A percentile compares a stretch with the other conserved stretches of the same genome.
Evolutionary conservation across 2,888 invertebrate genomes (phyloP).

Genomic region (Microplitis deprimator): DNA sequence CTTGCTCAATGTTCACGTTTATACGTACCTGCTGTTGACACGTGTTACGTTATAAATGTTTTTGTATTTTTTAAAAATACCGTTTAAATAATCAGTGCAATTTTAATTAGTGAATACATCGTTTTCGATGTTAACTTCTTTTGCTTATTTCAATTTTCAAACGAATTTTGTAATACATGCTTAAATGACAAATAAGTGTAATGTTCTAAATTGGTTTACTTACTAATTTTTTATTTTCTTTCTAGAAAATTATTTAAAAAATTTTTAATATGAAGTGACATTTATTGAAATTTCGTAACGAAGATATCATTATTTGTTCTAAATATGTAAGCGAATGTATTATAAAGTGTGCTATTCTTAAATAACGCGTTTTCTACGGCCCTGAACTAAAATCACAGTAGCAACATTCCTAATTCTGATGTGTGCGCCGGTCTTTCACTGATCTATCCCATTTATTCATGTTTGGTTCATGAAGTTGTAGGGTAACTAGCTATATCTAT

Average conservation of each 20-base stretch:
- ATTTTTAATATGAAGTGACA: neutral
- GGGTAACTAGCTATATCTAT: neutral
- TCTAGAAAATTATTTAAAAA: neutral
- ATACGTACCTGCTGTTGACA: neutral
- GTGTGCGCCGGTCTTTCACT: neutral
- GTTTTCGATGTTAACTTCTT: no score
- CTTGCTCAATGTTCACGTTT: neutral
- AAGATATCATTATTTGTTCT: neutral
- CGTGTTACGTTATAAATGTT: neutral
- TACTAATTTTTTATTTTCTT: neutral
- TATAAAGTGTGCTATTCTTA: no score
- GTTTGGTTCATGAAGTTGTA: neutral
- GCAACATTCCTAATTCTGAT: conserved; percentile 20
- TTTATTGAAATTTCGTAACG: neutral
- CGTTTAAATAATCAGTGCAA: neutral
- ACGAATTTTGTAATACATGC: no score
- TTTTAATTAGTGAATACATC: neutral
- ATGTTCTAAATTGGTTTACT: no score
- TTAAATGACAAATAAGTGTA: no score
- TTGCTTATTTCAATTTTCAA: no score
- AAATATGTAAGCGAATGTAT: neutral
- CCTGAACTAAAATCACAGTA: conserved; percentile 13
- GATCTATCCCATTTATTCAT: conserved; percentile 11
- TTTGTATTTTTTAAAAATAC: neutral
- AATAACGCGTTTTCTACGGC: conserved; percentile 5